Percentiles rank a stretch among this genome's conserved stretches.
These are phyloP conservation scores for Sabellastarte sp. DNA, from an alignment of 2,888 invertebrate genomes.

Conservation along the genomic window DNA sequence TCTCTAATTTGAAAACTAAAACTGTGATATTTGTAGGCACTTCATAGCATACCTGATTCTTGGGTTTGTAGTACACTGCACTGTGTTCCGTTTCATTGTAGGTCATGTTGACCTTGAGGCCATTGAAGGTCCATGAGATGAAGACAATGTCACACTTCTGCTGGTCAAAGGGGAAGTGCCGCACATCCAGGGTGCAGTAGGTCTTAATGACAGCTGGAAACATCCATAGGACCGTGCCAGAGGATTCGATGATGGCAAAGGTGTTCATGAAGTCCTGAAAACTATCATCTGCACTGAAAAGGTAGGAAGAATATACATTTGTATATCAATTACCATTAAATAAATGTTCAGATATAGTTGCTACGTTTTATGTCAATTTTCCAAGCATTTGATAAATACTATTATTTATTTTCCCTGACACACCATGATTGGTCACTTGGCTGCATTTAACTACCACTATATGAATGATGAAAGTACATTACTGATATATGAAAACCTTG, in stretches of 20 bases:
- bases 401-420: too few relatives aligned
- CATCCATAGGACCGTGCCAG: slow-evolving; percentile 63
- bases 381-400: too few relatives aligned
- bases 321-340: too few relatives aligned
- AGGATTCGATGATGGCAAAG: slow-evolving; percentile 60
- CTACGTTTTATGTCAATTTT: too few relatives aligned
- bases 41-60: slow-evolving; percentile 84
- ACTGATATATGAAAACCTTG: too few relatives aligned
- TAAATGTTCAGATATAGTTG: too few relatives aligned
- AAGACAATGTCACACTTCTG: slow-evolving; percentile 59
- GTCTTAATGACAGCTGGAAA: slow-evolving; percentile 61
- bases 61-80: slow-evolving; percentile 70
- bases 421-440: too few relatives aligned
- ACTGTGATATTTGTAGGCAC: slow-evolving; percentile 59
- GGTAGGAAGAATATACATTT: too few relatives aligned
- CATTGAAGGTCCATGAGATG: slow-evolving; percentile 63
- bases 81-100: slow-evolving; percentile 26
- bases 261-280: slow-evolving; percentile 48
- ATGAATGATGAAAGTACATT: too few relatives aligned
- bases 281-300: slow-evolving; percentile 37
- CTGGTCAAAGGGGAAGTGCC: slow-evolving; percentile 63
- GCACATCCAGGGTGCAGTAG: slow-evolving; percentile 61
- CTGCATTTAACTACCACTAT: too few relatives aligned
- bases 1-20: neutral
- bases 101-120: slow-evolving; percentile 53